Percentiles rank a stretch among this genome's conserved stretches.
phyloP scores from a whole-genome alignment of 2,113 vertebrate species.

The Nematolebias whitei region DNA sequence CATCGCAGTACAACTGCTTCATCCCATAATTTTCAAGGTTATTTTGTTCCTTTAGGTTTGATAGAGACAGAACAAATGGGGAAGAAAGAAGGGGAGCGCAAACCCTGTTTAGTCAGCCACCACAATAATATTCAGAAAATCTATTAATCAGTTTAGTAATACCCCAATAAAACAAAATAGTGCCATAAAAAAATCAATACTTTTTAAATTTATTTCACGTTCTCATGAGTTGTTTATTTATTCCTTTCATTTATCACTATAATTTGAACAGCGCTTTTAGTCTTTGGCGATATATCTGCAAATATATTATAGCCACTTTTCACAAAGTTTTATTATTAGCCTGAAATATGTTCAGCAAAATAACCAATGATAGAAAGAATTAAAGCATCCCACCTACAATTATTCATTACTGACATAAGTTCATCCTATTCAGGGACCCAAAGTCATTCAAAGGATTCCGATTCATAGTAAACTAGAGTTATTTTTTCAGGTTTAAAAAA shows the following conservation, averaged over 20 bases:
- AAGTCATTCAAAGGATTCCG: too few relatives aligned
- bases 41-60: neutral
- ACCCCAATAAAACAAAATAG: neutral
- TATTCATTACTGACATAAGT: too few relatives aligned
- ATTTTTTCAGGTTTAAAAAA: too few relatives aligned
- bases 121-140: neutral
- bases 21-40: constrained; percentile 8
- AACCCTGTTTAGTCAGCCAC: neutral
- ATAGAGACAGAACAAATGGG: neutral
- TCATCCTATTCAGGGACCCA: too few relatives aligned
- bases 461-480: too few relatives aligned
- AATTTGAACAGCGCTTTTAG: neutral
- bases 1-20: constrained; percentile 9
- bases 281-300: neutral
- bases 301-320: neutral
- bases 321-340: neutral
- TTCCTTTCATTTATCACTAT: neutral
- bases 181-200: neutral
- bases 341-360: too few relatives aligned
- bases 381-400: neutral
- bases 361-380: neutral
- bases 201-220: neutral
- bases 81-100: neutral
- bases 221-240: neutral
- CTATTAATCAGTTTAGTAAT: neutral